These are phyloP conservation scores for Phengaris arion DNA, from an alignment of 2,888 invertebrate genomes.

Conservation along the genomic window DNA sequence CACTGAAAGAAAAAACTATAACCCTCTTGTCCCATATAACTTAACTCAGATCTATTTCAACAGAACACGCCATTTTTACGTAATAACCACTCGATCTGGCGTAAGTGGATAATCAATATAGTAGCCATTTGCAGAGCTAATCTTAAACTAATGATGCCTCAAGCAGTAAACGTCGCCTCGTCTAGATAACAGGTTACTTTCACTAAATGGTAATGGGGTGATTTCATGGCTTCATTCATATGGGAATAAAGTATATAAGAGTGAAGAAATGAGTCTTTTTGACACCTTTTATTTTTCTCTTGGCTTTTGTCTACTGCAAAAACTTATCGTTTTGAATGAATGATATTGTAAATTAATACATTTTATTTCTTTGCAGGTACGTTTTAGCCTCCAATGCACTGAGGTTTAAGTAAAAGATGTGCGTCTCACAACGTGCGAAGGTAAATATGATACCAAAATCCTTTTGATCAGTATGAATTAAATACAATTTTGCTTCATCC, in stretches of 20 bases:
- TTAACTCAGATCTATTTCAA: too few species aligned
- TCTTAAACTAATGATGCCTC: slow-evolving; percentile 3
- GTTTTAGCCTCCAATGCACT: not conserved
- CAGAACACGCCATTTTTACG: not conserved
- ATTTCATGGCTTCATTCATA: not conserved
- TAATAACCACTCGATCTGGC: not conserved
- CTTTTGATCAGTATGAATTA: too few species aligned
- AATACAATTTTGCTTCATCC: too few species aligned
- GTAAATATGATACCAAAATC: not conserved
- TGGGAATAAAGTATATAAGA: not conserved
- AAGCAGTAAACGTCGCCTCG: slow-evolving; percentile 6
- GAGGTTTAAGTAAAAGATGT: not conserved
- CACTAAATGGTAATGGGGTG: not conserved
- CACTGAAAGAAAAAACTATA: too few species aligned
- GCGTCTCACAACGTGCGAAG: not conserved
- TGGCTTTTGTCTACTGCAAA: too few species aligned
- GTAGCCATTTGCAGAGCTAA: slow-evolving; percentile 5
- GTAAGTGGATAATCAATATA: not conserved
- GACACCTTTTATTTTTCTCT: not conserved
- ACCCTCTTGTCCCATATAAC: too few species aligned
- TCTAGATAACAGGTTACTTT: not conserved
- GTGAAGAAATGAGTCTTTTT: not conserved
- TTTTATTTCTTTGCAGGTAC: not conserved
- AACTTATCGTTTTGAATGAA: too few species aligned
- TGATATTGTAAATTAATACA: too few species aligned